Percentiles rank a stretch among this genome's conserved stretches.
These are phyloP conservation scores for Epicauta chinensis DNA, from an alignment of 1,140 invertebrate species.

Conservation along the genomic window DNA sequence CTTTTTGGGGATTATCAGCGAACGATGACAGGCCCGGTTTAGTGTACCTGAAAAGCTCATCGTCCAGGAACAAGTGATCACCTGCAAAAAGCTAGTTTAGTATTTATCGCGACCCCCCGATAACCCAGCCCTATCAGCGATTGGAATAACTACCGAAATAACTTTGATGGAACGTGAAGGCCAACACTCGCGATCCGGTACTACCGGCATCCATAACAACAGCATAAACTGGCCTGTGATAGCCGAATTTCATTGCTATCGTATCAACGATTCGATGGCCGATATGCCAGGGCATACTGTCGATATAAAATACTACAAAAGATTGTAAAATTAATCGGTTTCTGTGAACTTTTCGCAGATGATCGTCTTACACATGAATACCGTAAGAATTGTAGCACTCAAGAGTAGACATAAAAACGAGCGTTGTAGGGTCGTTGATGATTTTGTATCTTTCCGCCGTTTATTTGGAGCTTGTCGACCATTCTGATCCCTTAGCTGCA, in stretches of 20 bases:
- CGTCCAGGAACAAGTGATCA: constrained; percentile 63
- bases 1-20: constrained; percentile 67
- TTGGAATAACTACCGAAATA: constrained; percentile 47
- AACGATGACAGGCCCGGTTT: constrained; percentile 87
- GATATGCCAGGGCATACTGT: constrained; percentile 41
- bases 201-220: constrained; percentile 96
- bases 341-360: not conserved
- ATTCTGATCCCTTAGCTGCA: constrained; percentile 37
- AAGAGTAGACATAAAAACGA: constrained; percentile 39
- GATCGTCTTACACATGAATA: constrained; percentile 34
- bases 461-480: constrained; percentile 22
- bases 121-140: no score
- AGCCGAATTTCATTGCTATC: constrained; percentile 59
- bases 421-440: constrained; percentile 27
- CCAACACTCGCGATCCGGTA: constrained; percentile 86
- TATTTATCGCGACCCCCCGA: not conserved
- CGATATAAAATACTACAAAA: constrained; percentile 40
- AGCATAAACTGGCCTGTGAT: constrained; percentile 72
- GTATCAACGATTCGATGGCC: constrained; percentile 51
- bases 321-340: constrained; percentile 24
- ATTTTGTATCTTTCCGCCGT: constrained; percentile 28
- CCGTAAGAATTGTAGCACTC: constrained; percentile 36
- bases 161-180: constrained; percentile 80
- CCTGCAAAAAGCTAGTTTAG: constrained; percentile 43
- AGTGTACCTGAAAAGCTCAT: constrained; percentile 75